phyloP scores from a whole-genome alignment of 2,113 vertebrate genomes.

The Aldabrachelys gigantea region DNA sequence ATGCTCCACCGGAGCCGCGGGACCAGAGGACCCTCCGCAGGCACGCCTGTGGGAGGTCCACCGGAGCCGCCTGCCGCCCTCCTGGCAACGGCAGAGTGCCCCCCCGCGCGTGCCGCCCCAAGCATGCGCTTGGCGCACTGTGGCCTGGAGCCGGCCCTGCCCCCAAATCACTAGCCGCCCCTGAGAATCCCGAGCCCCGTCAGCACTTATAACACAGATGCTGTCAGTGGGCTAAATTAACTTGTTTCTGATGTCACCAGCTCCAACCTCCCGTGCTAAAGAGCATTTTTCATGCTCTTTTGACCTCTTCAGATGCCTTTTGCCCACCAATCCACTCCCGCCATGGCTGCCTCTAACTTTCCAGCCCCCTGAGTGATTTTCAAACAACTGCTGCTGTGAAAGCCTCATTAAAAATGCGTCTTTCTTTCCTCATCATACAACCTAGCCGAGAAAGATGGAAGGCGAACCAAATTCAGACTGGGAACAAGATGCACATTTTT shows the following conservation, averaged over 20 bases:
- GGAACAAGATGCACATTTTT: background rate
- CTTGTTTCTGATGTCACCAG: background rate
- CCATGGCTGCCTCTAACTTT: background rate
- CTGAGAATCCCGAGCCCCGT: background rate
- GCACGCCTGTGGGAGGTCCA: too few species aligned
- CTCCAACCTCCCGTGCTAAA: background rate
- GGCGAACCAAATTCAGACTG: background rate
- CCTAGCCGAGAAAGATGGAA: background rate
- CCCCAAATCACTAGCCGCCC: background rate
- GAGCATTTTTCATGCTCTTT: background rate
- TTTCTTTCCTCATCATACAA: background rate
- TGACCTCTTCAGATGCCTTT: background rate
- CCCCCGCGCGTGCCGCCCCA: too few species aligned
- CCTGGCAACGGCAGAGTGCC: too few species aligned
- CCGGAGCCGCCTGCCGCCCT: too few species aligned
- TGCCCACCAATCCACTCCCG: background rate
- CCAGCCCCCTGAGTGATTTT: background rate
- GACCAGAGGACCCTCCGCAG: too few species aligned
- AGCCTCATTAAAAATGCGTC: background rate
- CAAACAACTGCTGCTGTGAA: background rate
- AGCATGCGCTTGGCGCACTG: too few species aligned
- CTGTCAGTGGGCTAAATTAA: background rate
- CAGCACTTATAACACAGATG: background rate
- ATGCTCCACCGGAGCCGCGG: too few species aligned
- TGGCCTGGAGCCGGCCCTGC: too few species aligned